Base-by-base conservation (phyloP, 2,888 invertebrate species). In the Volucella inflata region DNA sequence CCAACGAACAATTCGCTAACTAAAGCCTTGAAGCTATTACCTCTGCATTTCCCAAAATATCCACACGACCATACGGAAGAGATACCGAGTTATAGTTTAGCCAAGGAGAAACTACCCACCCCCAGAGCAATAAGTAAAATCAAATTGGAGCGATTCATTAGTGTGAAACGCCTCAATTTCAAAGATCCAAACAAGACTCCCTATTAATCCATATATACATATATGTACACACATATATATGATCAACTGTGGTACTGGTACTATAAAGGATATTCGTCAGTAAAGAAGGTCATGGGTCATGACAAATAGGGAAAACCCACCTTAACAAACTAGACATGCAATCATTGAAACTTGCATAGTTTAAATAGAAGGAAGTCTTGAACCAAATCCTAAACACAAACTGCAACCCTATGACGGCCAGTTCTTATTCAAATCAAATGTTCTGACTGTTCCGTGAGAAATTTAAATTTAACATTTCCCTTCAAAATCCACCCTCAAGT, bases 301-400 rank as follows among this genome's bases (percentile, higher is more conserved):
- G 62, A 30, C 30, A 67, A 60, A 67, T 40, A 30, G 75, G 36
- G 17, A 51, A 68, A 48, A 44, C 48, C 62, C 16, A 16, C 57
- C 40, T 53, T 16, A n/a, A 16, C 46, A 51, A 72, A 17, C 59
- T 46, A 71, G 68, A 78, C 82, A 83, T 78, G 82, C 82, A 78
- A 72, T 62, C 60, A 48, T 36, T 6, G 46, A 48, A 55, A 48
- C 62, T 55, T 50, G 12, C 14, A 79, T 51, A 17, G 21, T 11
- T 10, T 48, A 53, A 42, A 14, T 59, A 48, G 30, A 30, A 30
- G 6, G 6, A 6, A 1, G 30, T 30, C 0, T 6, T 30, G 6
- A 30, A 30, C 30, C 30, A 4, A 30, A 30, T 6, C 30, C 1
- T 6, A 30, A 30, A 3, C 6, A 6, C 6, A 30, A 30, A 6